Conservation (phyloP, 2,113 vertebrate genomes). For the Poeciliopsis occidentalis region DNA sequence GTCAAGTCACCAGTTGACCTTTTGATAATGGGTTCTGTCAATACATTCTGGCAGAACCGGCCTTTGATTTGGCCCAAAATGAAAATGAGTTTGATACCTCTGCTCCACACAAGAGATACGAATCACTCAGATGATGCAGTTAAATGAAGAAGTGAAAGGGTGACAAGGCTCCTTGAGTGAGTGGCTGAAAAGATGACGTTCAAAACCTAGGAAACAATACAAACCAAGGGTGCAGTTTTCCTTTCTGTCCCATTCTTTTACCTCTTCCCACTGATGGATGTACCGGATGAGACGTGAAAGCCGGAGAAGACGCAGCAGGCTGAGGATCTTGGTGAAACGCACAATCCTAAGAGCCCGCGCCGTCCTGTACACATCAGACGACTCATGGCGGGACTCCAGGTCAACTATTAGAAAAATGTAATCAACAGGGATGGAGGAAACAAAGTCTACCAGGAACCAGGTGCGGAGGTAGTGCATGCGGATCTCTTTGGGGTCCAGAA, state of each 20-base stretch:
- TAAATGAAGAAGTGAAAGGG: neutral
- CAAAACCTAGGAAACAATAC: neutral
- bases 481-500: conserved; percentile 79
- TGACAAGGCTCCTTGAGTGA: neutral
- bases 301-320: conserved; percentile 78
- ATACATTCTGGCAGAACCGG: too few relatives aligned
- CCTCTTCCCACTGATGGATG: conserved; percentile 85
- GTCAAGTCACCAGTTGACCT: too few relatives aligned
- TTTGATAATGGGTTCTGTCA: too few relatives aligned
- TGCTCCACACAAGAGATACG: neutral
- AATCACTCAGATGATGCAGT: neutral
- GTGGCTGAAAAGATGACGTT: neutral
- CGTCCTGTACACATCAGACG: conserved; percentile 79
- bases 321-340: conserved; percentile 84
- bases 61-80: too few relatives aligned
- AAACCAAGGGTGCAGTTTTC: neutral
- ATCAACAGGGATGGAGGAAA: conserved; percentile 83
- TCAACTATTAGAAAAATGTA: conserved; percentile 82
- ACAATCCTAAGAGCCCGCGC: conserved; percentile 80
- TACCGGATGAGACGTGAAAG: conserved; percentile 83
- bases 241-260: conserved; percentile 32
- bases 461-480: conserved; percentile 74
- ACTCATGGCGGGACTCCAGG: conserved; percentile 70
- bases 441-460: conserved; percentile 82
- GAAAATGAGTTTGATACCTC: too few relatives aligned